These are phyloP conservation scores for Drosophila melanosoma DNA, from an alignment of 2,888 invertebrate species.

Conservation along the genomic window DNA sequence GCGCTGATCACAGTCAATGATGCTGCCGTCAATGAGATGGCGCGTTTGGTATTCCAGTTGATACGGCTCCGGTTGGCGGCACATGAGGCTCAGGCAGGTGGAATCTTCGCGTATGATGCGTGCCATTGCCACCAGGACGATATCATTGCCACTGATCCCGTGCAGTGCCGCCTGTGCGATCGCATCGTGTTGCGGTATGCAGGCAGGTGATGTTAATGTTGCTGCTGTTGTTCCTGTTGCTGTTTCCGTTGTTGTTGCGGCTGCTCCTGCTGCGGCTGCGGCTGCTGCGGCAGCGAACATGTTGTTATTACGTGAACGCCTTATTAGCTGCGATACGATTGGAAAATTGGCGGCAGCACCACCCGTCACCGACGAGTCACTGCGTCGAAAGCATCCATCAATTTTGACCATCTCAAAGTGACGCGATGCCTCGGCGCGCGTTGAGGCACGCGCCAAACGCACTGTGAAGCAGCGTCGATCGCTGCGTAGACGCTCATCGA, in stretches of 20 bases:
- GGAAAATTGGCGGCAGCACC: conserved; percentile 85
- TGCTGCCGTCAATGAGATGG: conserved; percentile 94
- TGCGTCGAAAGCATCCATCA: conserved; percentile 88
- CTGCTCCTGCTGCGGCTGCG: conserved; percentile 52
- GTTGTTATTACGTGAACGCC: conserved; percentile 85
- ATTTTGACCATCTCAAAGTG: conserved; percentile 90
- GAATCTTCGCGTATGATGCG: conserved; percentile 88
- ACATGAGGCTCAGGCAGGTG: conserved; percentile 86
- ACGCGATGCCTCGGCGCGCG: conserved; percentile 89
- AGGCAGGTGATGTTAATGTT: conserved; percentile 64
- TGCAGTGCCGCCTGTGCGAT: conserved; percentile 86
- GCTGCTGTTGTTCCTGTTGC: conserved; percentile 46
- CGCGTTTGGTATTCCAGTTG: conserved; percentile 95
- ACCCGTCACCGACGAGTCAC: conserved; percentile 86
- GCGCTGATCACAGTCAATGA: conserved; percentile 95
- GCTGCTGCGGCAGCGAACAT: conserved; percentile 78
- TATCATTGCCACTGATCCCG: conserved; percentile 87
- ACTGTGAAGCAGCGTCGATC: conserved; percentile 87
- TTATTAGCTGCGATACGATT: conserved; percentile 84
- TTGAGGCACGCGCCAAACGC: conserved; percentile 88
- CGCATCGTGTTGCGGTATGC: conserved; percentile 79
- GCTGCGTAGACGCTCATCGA: conserved; percentile 84
- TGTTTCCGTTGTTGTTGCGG: conserved; percentile 39
- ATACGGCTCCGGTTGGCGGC: conserved; percentile 88
- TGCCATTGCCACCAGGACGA: conserved; percentile 90